phyloP scores from a whole-genome alignment of 2,888 invertebrate species.

The Morpho helenor region DNA sequence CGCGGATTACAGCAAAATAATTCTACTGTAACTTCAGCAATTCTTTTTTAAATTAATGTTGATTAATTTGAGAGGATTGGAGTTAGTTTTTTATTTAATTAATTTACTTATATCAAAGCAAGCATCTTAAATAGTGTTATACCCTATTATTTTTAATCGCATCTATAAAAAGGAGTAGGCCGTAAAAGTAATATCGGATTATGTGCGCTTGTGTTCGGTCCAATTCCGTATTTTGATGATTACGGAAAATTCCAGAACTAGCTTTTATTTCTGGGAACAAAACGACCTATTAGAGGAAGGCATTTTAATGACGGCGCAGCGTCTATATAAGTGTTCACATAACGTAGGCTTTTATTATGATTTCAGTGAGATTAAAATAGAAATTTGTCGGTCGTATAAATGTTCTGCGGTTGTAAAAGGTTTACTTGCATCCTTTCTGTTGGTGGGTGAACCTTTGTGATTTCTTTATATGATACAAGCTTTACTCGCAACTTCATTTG shows the following conservation, averaged over 20 bases:
- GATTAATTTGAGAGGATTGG: too few relatives aligned
- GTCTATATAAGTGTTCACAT: background rate
- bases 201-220: slow-evolving; percentile 13
- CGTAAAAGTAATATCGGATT: slow-evolving; percentile 17
- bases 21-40: too few relatives aligned
- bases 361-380: background rate
- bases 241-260: slow-evolving; percentile 14
- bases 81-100: background rate
- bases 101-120: background rate
- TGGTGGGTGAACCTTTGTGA: slow-evolving; percentile 18
- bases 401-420: background rate
- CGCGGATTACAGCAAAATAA: too few relatives aligned
- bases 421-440: slow-evolving; percentile 5
- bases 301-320: slow-evolving; percentile 24
- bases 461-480: slow-evolving; percentile 15
- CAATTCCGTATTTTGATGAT: slow-evolving; percentile 21
- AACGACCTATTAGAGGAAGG: slow-evolving; percentile 20
- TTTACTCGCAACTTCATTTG: too few relatives aligned
- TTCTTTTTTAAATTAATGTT: too few relatives aligned
- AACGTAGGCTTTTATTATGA: slow-evolving; percentile 1
- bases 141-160: slow-evolving; percentile 22
- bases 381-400: background rate
- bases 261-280: slow-evolving; percentile 20
- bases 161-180: slow-evolving; percentile 11
- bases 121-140: slow-evolving; percentile 7